Evolutionary conservation across 2,113 vertebrate genomes (phyloP), one percentile per base, ranked within the genome.

Genomic region (Grammomys surdaster): DNA sequence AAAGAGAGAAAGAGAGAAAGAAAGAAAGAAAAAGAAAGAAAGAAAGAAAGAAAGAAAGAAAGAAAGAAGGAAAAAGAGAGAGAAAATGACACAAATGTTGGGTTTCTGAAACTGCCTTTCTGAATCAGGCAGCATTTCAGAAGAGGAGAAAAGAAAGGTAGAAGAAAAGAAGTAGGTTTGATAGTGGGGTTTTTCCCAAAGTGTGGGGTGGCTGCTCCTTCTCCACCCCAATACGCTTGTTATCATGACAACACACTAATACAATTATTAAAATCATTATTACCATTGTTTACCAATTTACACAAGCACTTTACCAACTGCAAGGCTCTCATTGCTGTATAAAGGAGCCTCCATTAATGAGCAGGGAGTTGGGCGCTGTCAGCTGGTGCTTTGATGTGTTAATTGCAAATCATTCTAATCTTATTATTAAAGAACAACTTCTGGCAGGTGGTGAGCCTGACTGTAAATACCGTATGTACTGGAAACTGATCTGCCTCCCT

Each of bases 311-410:
- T 77, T 76, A 56, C n/a, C 69, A 90, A 65, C 17, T 0, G 11
- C 51, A 67, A 51, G 77, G 58, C 91, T 63, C 78, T 89, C 84
- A 40, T 81, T 95, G 93, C 63, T 76, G 40, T 24, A 89, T 75
- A 87, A 81, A 72, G 85, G 51, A 77, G 54, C 58, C 65, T 56
- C 85, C 69, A 51, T 80, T 95, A 92, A 94, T 63, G 80, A 89
- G 75, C 85, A 81, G 67, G 73, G 77, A 87, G 31, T 63, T 43
- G 91, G 73, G 56, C 11, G 3, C 91, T 48, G n/a, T 96, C 85
- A 87, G 88, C 95, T 81, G 95, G 78, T 31, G 78, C 89, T 95
- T 95, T 89, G 95, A 92, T 89, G 91, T 81, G 91, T 87, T 94
- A 82, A 96, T 92, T 90, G 86, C 75, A 51, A 90, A 73, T 96